Evolutionary conservation across 2,113 vertebrate species (phyloP), one percentile per base, ranked within the genome.

Genomic region (Setophaga coronata): DNA sequence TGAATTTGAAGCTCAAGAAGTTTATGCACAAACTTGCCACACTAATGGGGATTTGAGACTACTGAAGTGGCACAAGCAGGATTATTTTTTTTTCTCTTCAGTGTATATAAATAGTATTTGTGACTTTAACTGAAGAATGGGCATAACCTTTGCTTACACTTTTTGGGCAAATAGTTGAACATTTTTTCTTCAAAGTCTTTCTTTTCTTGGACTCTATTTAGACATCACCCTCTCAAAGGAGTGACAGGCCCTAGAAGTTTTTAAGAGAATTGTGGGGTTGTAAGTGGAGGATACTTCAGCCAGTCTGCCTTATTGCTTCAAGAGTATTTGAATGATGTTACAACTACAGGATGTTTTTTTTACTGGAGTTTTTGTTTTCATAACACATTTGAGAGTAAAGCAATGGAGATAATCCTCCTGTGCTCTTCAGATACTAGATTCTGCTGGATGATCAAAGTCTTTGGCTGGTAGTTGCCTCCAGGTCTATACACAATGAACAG

Each of bases 361-460:
- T 24, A 57, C 2, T 36, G 11, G 74, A 77, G n/a, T 83, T 90
- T 36, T 92, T 90, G n/a, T 89, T 95, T 89, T 92, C 33, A 7
- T 71, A 89, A 73, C n/a, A 54, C 4, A 3, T 89, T 84, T 92
- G 53, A 79, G 77, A 79, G 36, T 48, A 92, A 93, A 74, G 18
- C 23, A 65, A 50, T 36, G 36, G 77, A 88, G 73, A 79, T 60
- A 95, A 67, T 73, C 64, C 82, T 88, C 58, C 73, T 73, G 76
- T 60, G 76, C 60, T 85, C 47, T 83, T 93, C 82, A 66, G 71
- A 80, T 69, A 79, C 40, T 50, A 88, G 33, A 56, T 82, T 67
- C 50, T 94, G 24, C 53, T 72, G 38, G 29, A 71, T 96, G 86
- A 96, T 97, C 90, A 96, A 96, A 95, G 92, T 79, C 89, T 89